phyloP scores from a whole-genome alignment of 2,797 vertebrate species.

The Forpus xanthops region DNA sequence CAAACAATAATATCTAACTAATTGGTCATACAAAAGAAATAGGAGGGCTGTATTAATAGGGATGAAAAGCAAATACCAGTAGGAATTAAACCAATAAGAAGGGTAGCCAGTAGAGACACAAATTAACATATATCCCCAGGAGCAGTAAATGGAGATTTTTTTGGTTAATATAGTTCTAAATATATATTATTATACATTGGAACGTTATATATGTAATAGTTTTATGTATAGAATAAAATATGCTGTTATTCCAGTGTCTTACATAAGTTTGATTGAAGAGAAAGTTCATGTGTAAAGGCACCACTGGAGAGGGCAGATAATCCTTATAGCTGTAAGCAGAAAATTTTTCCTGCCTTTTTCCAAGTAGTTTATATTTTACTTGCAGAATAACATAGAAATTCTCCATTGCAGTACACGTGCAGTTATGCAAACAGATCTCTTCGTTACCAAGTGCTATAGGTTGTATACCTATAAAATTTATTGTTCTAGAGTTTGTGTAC shows the following conservation, averaged over 20 bases:
- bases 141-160: background rate
- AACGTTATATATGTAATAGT: background rate
- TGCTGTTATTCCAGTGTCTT: background rate
- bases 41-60: background rate
- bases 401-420: rapidly evolving
- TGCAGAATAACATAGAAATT: background rate
- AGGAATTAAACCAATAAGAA: background rate
- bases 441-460: background rate
- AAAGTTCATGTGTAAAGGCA: background rate
- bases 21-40: background rate
- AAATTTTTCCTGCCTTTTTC: background rate
- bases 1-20: background rate
- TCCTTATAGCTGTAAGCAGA: background rate
- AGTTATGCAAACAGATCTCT: background rate
- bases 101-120: background rate
- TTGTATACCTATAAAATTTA: rapidly evolving
- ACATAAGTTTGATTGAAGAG: background rate
- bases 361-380: background rate
- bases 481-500: background rate
- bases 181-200: background rate
- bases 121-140: background rate
- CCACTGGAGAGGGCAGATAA: background rate
- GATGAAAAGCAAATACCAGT: background rate
- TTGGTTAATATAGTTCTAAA: background rate
- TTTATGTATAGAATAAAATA: background rate